Evolutionary conservation across 2,888 invertebrate genomes (phyloP).

Genomic region (Yponomeuta sedellus): DNA sequence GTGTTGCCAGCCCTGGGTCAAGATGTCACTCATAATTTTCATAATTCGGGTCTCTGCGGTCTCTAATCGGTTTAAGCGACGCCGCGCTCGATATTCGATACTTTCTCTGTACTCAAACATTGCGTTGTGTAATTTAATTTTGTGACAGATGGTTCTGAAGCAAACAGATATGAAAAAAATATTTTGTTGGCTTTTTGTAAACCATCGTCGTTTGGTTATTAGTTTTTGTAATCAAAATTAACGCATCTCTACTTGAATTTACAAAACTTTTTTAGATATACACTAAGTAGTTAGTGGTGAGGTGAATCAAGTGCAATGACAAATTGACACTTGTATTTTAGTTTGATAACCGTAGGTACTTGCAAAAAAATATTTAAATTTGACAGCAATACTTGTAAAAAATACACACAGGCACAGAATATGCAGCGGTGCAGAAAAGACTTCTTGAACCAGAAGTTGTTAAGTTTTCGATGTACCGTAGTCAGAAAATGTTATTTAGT

Average conservation of each 20-base stretch:
- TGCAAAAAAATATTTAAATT: too few relatives aligned
- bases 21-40: conserved; percentile 58
- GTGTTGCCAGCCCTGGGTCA: conserved; percentile 31
- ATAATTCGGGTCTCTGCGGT: conserved; percentile 48
- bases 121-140: conserved; percentile 21
- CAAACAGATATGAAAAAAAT: background rate
- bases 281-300: too few relatives aligned
- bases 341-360: too few relatives aligned
- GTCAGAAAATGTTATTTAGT: too few relatives aligned
- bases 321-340: too few relatives aligned
- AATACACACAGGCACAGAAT: background rate
- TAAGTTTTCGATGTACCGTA: too few relatives aligned
- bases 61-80: conserved; percentile 51
- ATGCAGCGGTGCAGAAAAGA: background rate
- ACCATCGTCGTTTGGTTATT: background rate
- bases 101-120: conserved; percentile 21
- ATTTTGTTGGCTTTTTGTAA: background rate
- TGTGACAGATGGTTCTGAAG: conserved; percentile 6
- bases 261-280: too few relatives aligned
- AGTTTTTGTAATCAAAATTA: too few relatives aligned
- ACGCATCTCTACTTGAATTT: too few relatives aligned
- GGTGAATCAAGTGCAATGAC: too few relatives aligned
- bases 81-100: conserved; percentile 35
- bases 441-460: too few relatives aligned
- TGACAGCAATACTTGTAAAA: too few relatives aligned